Evolutionary conservation across 2,113 vertebrate species (phyloP).

Genomic region (Gallinago paraguaiae): DNA sequence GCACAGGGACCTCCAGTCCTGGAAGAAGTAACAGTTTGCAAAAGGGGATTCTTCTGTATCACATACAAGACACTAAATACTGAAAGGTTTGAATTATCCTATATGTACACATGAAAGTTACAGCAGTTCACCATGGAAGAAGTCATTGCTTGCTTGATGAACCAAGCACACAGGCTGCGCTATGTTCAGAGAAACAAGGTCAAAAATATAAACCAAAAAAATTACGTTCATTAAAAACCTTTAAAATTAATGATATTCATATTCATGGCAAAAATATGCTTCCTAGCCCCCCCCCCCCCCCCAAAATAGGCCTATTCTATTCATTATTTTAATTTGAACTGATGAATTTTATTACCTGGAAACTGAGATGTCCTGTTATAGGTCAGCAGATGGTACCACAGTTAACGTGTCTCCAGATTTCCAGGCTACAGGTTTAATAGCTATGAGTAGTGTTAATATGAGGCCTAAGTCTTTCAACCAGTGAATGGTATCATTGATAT

Average conservation of each 20-base stretch:
- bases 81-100: not conserved
- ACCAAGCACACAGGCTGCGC: not conserved
- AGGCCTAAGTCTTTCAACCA: not conserved
- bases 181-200: not conserved
- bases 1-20: not conserved
- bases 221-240: not conserved
- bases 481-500: not conserved
- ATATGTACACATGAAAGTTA: not conserved
- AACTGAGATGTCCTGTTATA: not conserved
- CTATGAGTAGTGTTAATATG: not conserved
- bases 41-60: not conserved
- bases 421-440: not conserved
- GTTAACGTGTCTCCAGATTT: not conserved
- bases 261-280: not conserved
- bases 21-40: not conserved
- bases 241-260: not conserved
- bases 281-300: rapidly evolving
- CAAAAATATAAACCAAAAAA: not conserved
- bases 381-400: conserved; percentile 13
- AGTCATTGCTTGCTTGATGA: not conserved
- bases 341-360: not conserved
- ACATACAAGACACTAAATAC: not conserved
- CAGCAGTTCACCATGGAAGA: not conserved
- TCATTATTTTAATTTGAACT: not conserved
- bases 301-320: rapidly evolving